Base-by-base conservation (phyloP, 2,888 invertebrate genomes). In the Drosophila rellima region DNA sequence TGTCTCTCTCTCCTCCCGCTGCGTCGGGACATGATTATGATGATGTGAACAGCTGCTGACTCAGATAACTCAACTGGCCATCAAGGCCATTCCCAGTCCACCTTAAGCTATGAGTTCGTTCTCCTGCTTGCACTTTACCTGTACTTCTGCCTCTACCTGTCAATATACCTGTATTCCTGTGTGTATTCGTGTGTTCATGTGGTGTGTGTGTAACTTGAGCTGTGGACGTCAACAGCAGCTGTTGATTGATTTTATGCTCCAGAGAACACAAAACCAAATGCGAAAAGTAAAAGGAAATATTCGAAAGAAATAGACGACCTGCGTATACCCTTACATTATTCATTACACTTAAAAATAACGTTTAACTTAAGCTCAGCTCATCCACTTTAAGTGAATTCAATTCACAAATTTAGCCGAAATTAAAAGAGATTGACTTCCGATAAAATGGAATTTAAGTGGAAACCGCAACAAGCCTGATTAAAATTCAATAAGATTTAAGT, bases 201-300 rank as follows among this genome's bases (percentile, higher is more conserved):
- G 7, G 26, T 17, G 48, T 51, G 50, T 62, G 57, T 45, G 87
- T 81, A 87, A 83, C 66, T 73, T 70, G 79, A 83, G 66, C 71
- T 62, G 66, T 50, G 42, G 20, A 29, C 45, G 17, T 33, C 48
- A 54, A 18, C 72, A 57, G 54, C 87, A 83, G 87, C 84, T 83
- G 83, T 79, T 87, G 82, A 81, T 79, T 79, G 84, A 83, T 80
- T 82, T 86, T 67, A 80, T 74, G 87, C 84, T 64, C 66, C 74
- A 72, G 50, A 57, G 73, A 65, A 70, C 82, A 71, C 63, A 62
- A 77, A 63, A 59, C 47, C 40, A 67, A 52, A 44, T 40, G 40
- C 47, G 50, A 63, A 54, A 63, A 60, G 50, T 35, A 68, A 78
- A 78, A 60, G 59, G 56, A 50, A 69, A 59, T 48, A 55, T 11